Conservation (phyloP, 2,113 vertebrate species). For the Spilogale gracilis region DNA sequence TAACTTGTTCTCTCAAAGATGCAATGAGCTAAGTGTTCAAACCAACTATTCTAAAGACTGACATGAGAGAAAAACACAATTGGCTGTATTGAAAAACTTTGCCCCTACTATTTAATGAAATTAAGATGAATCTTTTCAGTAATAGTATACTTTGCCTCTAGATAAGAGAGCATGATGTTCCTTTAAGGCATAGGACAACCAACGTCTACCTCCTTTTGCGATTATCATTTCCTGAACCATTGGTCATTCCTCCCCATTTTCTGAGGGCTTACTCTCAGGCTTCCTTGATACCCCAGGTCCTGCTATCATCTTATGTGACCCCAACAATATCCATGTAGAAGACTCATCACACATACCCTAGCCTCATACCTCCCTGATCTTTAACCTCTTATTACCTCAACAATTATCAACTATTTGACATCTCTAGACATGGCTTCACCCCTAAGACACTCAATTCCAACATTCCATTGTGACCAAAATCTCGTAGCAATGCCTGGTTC, state of each 20-base stretch:
- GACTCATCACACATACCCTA: background rate
- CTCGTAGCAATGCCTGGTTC: background rate
- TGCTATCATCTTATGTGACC: background rate
- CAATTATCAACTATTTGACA: background rate
- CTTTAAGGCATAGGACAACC: background rate
- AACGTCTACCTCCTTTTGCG: background rate
- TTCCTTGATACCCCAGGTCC: background rate
- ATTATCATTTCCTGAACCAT: slow-evolving; percentile 13
- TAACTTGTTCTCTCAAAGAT: slow-evolving; percentile 69
- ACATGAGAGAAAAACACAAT: slow-evolving; percentile 47
- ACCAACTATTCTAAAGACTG: slow-evolving; percentile 56
- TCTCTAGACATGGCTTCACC: background rate
- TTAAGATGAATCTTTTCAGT: slow-evolving; percentile 12
- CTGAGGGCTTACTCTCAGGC: slow-evolving; percentile 9
- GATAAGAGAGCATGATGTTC: background rate
- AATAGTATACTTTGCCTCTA: background rate
- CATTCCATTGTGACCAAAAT: background rate
- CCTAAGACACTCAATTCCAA: background rate
- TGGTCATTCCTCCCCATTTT: background rate
- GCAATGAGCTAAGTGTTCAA: slow-evolving; percentile 49
- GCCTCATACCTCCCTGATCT: background rate
- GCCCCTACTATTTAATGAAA: slow-evolving; percentile 60
- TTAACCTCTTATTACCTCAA: background rate
- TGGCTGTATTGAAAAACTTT: slow-evolving; percentile 50
- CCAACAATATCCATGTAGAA: background rate